phyloP scores from a whole-genome alignment of 1,140 invertebrate species.

The Chrysopa pallens region DNA sequence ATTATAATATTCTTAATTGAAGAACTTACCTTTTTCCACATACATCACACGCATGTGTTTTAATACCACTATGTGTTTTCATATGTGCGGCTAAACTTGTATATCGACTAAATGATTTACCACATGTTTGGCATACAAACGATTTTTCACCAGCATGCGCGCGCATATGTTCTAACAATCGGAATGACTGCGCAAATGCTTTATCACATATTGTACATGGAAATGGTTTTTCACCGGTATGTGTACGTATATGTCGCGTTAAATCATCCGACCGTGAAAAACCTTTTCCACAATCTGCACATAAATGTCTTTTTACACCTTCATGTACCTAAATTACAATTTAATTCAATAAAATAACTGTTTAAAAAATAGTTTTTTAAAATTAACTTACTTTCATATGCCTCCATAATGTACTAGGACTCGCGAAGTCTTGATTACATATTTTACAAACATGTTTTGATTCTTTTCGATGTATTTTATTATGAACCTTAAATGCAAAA shows the following conservation, averaged over 20 bases:
- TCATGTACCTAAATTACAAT: slow-evolving; percentile 11
- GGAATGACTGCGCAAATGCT: slow-evolving; percentile 18
- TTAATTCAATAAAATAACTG: too few species aligned
- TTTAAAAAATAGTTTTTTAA: too few species aligned
- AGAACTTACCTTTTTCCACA: slow-evolving; percentile 19
- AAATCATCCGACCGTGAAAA: slow-evolving; percentile 27
- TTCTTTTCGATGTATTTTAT: slow-evolving; percentile 6
- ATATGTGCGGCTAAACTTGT: slow-evolving; percentile 21
- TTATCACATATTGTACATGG: slow-evolving; percentile 35
- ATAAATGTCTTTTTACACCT: slow-evolving; percentile 35
- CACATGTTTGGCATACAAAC: slow-evolving; percentile 35
- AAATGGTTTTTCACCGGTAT: slow-evolving; percentile 37
- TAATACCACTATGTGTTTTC: slow-evolving; percentile 20
- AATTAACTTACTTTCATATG: slow-evolving; percentile 16
- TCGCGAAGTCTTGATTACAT: slow-evolving; percentile 27
- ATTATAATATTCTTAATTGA: too few species aligned
- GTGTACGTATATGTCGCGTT: slow-evolving; percentile 29
- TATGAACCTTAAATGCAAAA: slow-evolving; percentile 6
- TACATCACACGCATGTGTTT: slow-evolving; percentile 17
- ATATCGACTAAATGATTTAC: slow-evolving; percentile 22
- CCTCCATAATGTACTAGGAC: slow-evolving; percentile 23
- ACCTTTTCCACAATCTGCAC: slow-evolving; percentile 34
- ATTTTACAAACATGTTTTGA: slow-evolving; percentile 21
- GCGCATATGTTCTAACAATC: slow-evolving; percentile 37
- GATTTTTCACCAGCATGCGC: slow-evolving; percentile 41